These are phyloP conservation scores for Pogonognathellus flavescens DNA, from an alignment of 1,140 invertebrate species.

Conservation along the genomic window DNA sequence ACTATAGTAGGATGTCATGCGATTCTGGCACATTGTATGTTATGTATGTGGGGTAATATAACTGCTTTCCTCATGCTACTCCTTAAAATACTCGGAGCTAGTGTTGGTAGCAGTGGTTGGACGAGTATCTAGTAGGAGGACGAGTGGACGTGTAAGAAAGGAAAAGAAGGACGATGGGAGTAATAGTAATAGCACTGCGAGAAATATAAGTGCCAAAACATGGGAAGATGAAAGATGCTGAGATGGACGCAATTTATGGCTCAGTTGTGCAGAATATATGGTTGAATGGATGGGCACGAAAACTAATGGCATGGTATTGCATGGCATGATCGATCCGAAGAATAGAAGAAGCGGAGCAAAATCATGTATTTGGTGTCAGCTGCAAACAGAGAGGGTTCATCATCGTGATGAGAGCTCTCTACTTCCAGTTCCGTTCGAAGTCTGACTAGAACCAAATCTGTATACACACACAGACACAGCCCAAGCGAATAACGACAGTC, in stretches of 20 bases:
- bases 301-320: conserved; percentile 41
- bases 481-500: conserved; percentile 20
- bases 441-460: conserved; percentile 40
- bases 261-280: conserved; percentile 60
- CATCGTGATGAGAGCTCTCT: conserved; percentile 53
- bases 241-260: conserved; percentile 65
- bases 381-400: conserved; percentile 60
- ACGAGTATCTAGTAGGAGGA: not conserved
- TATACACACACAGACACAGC: not conserved
- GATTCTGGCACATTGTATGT: conserved; percentile 7
- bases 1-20: conserved; percentile 1
- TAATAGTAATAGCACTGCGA: conserved; percentile 1
- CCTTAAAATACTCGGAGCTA: too few species aligned
- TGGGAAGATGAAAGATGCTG: conserved; percentile 65
- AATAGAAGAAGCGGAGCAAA: conserved; percentile 37
- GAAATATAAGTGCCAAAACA: conserved; percentile 60
- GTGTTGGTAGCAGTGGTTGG: too few species aligned
- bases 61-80: too few species aligned
- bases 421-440: conserved; percentile 11
- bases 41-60: conserved; percentile 24
- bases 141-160: conserved; percentile 1
- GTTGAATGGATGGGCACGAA: conserved; percentile 45
- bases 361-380: conserved; percentile 61
- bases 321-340: conserved; percentile 44
- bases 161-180: not conserved